These are phyloP conservation scores for Andricus curvator DNA, from an alignment of 2,888 invertebrate species.

Conservation along the genomic window DNA sequence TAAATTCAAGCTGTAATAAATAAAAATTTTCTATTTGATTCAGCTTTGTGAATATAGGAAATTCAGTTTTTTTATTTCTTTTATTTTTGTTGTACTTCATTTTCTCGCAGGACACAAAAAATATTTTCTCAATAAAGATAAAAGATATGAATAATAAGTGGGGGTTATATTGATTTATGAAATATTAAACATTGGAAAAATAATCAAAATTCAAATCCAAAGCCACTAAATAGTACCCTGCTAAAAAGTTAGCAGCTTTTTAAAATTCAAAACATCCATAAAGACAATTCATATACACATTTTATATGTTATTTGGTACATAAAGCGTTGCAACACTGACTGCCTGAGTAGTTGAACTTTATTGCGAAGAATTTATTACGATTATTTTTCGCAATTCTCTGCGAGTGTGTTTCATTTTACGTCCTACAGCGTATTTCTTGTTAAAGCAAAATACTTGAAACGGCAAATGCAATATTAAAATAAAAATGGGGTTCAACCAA, in stretches of 20 bases:
- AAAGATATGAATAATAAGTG: no score
- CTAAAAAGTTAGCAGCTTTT: no score
- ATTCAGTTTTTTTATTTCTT: not conserved
- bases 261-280: no score
- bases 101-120: no score
- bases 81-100: not conserved
- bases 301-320: not conserved
- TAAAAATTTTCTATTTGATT: not conserved
- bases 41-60: not conserved
- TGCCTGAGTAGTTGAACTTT: slow-evolving; percentile 17
- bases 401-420: not conserved
- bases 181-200: no score
- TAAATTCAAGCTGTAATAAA: not conserved
- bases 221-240: no score
- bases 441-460: slow-evolving; percentile 24
- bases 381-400: not conserved
- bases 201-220: not conserved
- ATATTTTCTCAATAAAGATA: no score
- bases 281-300: not conserved
- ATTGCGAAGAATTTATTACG: not conserved
- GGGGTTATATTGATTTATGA: no score
- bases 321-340: not conserved
- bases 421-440: not conserved
- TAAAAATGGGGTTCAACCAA: slow-evolving; percentile 24
- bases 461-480: slow-evolving; percentile 25